Evolutionary conservation across 2,888 invertebrate genomes (phyloP).

Genomic region (Ophion ventricosus): DNA sequence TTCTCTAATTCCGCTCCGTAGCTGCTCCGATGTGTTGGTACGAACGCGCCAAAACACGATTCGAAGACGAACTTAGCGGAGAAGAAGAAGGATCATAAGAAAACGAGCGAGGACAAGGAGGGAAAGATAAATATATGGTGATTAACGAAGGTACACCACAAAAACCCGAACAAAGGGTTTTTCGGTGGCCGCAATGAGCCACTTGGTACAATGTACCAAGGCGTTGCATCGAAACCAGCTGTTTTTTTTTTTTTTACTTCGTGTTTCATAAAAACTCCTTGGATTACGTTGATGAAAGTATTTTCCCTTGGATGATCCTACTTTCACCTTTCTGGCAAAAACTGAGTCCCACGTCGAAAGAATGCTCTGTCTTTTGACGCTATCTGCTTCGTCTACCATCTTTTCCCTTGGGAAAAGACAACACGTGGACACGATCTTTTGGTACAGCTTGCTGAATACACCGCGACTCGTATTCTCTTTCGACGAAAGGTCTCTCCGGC

Average conservation of each 20-base stretch:
- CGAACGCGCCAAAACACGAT: constrained; percentile 50
- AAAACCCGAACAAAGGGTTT: no score
- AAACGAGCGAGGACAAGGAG: not conserved
- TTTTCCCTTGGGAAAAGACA: not conserved
- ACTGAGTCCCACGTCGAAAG: not conserved
- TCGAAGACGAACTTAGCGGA: constrained; percentile 36
- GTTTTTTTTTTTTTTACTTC: no score
- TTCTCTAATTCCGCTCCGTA: constrained; percentile 12
- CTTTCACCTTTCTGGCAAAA: not conserved
- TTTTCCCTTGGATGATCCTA: no score
- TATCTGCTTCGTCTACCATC: not conserved
- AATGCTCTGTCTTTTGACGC: not conserved
- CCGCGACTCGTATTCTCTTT: constrained; percentile 55
- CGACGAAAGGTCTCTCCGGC: constrained; percentile 46
- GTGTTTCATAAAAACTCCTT: no score
- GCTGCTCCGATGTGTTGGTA: constrained; percentile 20
- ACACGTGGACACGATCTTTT: constrained; percentile 39
- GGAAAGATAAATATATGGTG: not conserved
- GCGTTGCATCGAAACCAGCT: no score
- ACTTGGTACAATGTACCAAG: no score
- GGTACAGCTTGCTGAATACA: constrained; percentile 50
- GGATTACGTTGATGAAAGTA: no score
- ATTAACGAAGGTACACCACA: not conserved
- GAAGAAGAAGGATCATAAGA: not conserved
- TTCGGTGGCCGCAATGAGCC: no score